Evolutionary conservation across 2,113 vertebrate genomes (phyloP), one percentile per base, ranked within the genome.

Genomic region (Pseudonaja textilis): DNA sequence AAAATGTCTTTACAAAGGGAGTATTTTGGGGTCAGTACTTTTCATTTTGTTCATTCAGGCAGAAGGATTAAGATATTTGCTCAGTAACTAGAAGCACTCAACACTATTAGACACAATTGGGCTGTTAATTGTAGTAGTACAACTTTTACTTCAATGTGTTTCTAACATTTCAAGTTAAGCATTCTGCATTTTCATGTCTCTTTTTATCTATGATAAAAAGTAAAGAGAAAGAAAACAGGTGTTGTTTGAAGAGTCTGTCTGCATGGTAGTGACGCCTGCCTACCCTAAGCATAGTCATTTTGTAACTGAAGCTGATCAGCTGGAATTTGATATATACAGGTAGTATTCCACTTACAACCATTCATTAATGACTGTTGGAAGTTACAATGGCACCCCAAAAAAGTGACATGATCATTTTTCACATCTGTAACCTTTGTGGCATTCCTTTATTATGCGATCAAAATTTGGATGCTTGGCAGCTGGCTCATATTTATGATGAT

Each of bases 1-100:
- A 25, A 55, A 85, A 85, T 85, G n/a, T n/a, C 1, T 20, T 23
- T 6, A 55, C 81, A 22, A 45, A 57, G 59, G 34, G n/a, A 89
- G 61, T 5, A 42, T 74, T 74, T 61, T 55, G 9, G 91, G 59
- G 61, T 92, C 61, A 56, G 34, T 23, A 54, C 50, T 56, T 81
- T 92, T 52, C 34, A 25, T 50, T 92, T 69, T 69, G 47, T 54
- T 69, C 59, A 54, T 42, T 88, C 47, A 92, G 34, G 87, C 34
- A 74, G 61, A 89, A 45, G 57, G 85, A 61, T n/a, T 91, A 56
- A 87, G 52, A 6, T 39, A 89, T 81, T 81, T 81, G 18, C 93
- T 91, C 0, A 0, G 47, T 61, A 64, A 90, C 6, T 39, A 0
- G 0, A 93, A 94, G 57, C 85, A 89, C 50, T 42, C 57, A 0